Evolutionary conservation across 2,888 invertebrate genomes (phyloP).

Genomic region (Masnerella sp.): DNA sequence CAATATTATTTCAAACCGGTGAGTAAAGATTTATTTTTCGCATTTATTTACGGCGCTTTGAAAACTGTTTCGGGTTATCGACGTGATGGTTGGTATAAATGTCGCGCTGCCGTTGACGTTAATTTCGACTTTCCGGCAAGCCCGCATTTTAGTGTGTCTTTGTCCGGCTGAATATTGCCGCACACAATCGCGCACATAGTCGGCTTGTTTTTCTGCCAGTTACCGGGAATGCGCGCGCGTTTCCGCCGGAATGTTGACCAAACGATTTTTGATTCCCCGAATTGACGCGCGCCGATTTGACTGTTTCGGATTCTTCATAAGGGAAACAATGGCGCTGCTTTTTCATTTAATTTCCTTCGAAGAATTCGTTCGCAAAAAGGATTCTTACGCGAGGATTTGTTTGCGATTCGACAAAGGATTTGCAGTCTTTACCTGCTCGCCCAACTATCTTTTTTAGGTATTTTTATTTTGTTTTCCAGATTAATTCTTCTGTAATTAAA

Average conservation of each 20-base stretch:
- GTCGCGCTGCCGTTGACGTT: conserved; percentile 19
- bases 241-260: conserved; percentile 46
- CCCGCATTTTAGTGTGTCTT: conserved; percentile 34
- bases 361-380: conserved; percentile 15
- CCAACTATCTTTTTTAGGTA: too few species aligned
- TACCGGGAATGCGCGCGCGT: conserved; percentile 29
- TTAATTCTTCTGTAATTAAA: too few species aligned
- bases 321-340: conserved; percentile 21
- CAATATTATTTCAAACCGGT: neutral
- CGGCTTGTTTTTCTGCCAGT: conserved; percentile 38
- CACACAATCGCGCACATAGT: conserved; percentile 20
- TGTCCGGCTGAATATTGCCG: conserved; percentile 24
- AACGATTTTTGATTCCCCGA: conserved; percentile 50
- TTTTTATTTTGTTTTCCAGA: too few species aligned
- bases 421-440: too few species aligned
- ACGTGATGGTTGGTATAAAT: neutral
- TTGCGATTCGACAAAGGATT: conserved; percentile 26
- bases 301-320: conserved; percentile 38
- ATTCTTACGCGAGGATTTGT: conserved; percentile 1
- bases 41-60: neutral
- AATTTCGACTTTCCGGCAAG: conserved; percentile 39
- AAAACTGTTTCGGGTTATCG: neutral
- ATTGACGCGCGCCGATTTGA: conserved; percentile 32
- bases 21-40: too few species aligned
- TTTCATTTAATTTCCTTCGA: conserved; percentile 29